These are phyloP conservation scores for Ceyx margarethae DNA, from an alignment of 2,113 vertebrate genomes.

Conservation along the genomic window DNA sequence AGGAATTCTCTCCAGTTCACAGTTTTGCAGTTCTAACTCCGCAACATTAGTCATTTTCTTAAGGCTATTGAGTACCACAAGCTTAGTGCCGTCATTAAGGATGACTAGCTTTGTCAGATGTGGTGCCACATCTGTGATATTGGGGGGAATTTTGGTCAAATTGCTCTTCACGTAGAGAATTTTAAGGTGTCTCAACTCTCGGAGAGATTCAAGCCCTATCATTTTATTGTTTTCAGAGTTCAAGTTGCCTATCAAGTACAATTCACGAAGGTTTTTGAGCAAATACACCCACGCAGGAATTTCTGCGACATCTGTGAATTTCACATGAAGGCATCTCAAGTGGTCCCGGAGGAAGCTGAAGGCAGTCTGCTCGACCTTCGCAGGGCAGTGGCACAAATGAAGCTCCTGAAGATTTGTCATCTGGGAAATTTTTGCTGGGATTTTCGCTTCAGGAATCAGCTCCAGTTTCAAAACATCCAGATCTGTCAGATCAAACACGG, in stretches of 20 bases:
- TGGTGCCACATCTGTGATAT: slow-evolving; percentile 94
- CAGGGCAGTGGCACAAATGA: slow-evolving; percentile 95
- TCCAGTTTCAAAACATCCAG: slow-evolving; percentile 94
- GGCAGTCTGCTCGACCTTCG: slow-evolving; percentile 95
- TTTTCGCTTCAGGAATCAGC: slow-evolving; percentile 94
- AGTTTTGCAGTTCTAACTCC: slow-evolving; percentile 93
- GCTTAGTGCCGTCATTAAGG: slow-evolving; percentile 97
- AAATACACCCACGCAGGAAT: slow-evolving; percentile 97
- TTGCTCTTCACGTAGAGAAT: slow-evolving; percentile 96
- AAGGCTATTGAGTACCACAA: slow-evolving; percentile 94
- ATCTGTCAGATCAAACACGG: slow-evolving; percentile 93
- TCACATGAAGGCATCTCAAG: slow-evolving; percentile 96
- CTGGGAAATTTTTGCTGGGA: slow-evolving; percentile 96
- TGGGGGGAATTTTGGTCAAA: slow-evolving; percentile 96
- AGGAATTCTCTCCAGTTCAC: slow-evolving; percentile 96
- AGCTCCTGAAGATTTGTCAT: slow-evolving; percentile 96
- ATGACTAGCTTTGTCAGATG: slow-evolving; percentile 93
- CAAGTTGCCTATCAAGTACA: slow-evolving; percentile 93
- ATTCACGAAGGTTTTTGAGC: slow-evolving; percentile 90
- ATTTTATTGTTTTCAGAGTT: slow-evolving; percentile 99
- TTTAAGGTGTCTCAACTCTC: slow-evolving; percentile 93
- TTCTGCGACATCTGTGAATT: slow-evolving; percentile 97
- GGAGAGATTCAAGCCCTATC: slow-evolving; percentile 95
- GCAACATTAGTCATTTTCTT: slow-evolving; percentile 98
- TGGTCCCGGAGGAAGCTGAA: slow-evolving; percentile 97